A percentile compares a stretch with the other conserved stretches of the same genome.
Conservation (phyloP, 2,113 vertebrate species). For the Micronycteris hirsuta region DNA sequence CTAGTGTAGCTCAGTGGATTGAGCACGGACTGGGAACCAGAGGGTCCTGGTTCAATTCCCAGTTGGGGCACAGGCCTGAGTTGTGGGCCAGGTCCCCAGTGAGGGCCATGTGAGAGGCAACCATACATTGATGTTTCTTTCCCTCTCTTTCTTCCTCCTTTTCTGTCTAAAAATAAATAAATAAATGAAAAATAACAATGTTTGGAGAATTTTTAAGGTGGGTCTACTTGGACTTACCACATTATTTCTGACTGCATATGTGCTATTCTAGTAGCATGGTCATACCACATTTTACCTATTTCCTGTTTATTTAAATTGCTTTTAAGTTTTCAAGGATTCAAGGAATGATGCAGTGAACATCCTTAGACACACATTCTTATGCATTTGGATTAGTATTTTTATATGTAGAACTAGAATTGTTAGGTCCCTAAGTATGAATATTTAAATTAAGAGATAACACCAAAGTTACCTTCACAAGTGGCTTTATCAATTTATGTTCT, state of each 20-base stretch:
- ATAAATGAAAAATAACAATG: too few species aligned
- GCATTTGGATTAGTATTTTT: neutral
- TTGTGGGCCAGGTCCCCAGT: too few species aligned
- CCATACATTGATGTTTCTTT: too few species aligned
- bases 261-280: neutral
- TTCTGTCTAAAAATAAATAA: too few species aligned
- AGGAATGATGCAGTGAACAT: neutral
- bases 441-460: neutral
- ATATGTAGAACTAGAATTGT: neutral
- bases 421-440: neutral
- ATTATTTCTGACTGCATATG: neutral
- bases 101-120: too few species aligned
- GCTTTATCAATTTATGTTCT: neutral
- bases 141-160: too few species aligned
- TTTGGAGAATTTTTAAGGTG: slow-evolving; percentile 2
- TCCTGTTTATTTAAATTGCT: neutral
- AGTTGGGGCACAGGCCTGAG: too few species aligned
- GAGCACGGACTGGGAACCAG: too few species aligned
- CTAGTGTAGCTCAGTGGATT: too few species aligned
- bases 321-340: neutral
- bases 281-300: neutral
- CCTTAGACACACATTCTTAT: neutral
- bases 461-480: neutral
- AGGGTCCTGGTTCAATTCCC: too few species aligned
- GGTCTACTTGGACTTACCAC: neutral